Evolutionary conservation across 2,888 invertebrate species (phyloP).

Genomic region (Morpho helenor): DNA sequence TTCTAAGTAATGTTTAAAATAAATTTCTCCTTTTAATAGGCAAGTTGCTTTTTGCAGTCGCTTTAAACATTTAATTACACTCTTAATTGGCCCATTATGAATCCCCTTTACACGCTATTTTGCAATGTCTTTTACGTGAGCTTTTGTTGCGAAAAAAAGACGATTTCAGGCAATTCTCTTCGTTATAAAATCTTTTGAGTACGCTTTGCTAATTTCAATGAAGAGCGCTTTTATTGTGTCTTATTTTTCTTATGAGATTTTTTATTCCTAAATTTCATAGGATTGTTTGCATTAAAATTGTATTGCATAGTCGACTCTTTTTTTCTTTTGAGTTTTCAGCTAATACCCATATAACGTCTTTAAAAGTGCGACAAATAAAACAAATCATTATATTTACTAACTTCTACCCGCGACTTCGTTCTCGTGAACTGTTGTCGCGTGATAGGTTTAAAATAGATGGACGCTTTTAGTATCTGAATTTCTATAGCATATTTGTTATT

Average conservation of each 20-base stretch:
- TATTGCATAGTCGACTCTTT: too few species aligned
- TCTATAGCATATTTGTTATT: too few species aligned
- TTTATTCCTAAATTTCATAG: neutral
- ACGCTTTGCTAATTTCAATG: slow-evolving; percentile 5
- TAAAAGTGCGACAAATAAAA: too few species aligned
- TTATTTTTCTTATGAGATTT: neutral
- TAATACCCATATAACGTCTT: too few species aligned
- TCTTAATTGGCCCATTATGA: slow-evolving; percentile 12
- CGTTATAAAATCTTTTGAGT: neutral
- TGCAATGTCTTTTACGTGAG: slow-evolving; percentile 7
- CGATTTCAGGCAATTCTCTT: slow-evolving; percentile 6
- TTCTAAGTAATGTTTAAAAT: slow-evolving; percentile 23
- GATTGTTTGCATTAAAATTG: too few species aligned
- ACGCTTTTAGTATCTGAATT: too few species aligned
- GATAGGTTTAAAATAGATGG: too few species aligned
- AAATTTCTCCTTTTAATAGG: slow-evolving; percentile 17
- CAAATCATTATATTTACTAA: too few species aligned
- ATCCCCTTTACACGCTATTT: slow-evolving; percentile 14
- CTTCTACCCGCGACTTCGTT: too few species aligned
- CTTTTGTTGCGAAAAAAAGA: slow-evolving; percentile 7
- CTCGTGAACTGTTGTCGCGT: too few species aligned
- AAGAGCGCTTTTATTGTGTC: neutral
- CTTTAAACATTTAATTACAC: slow-evolving; percentile 17
- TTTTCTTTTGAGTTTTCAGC: too few species aligned
- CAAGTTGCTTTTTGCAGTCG: slow-evolving; percentile 15